These are phyloP conservation scores for Galaxea fascicularis DNA, from an alignment of 92 coral and sea anemone species.

Conservation along the genomic window DNA sequence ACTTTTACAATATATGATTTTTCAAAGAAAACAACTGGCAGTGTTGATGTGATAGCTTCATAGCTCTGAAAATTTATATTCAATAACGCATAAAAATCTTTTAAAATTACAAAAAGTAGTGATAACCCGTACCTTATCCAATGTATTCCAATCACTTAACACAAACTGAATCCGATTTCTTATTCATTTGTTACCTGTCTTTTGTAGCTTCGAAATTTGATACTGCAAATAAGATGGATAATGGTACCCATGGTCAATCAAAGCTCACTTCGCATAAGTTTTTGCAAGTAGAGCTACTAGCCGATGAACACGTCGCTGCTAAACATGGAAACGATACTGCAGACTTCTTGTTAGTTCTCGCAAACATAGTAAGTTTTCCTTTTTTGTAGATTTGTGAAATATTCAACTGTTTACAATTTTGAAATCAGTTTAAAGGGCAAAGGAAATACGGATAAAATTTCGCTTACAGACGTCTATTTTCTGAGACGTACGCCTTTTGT, in stretches of 20 bases:
- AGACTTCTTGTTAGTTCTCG: conserved; percentile 49
- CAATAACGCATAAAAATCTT: too few relatives aligned
- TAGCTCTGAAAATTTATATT: too few relatives aligned
- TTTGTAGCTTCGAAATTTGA: background rate
- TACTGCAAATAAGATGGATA: background rate
- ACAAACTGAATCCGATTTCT: background rate
- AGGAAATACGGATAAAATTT: too few relatives aligned
- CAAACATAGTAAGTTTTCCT: conserved; percentile 59
- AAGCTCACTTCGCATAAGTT: conserved; percentile 4
- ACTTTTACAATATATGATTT: too few relatives aligned
- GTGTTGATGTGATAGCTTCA: background rate
- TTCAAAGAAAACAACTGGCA: background rate
- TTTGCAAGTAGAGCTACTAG: conserved; percentile 53
- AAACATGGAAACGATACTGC: conserved; percentile 59
- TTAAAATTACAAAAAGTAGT: too few relatives aligned
- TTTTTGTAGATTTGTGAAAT: background rate
- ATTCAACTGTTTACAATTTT: background rate
- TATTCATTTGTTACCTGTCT: background rate
- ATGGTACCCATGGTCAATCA: background rate
- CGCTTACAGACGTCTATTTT: too few relatives aligned
- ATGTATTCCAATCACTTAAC: background rate
- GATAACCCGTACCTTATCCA: background rate
- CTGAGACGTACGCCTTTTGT: too few relatives aligned
- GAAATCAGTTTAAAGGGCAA: too few relatives aligned
- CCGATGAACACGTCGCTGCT: conserved; percentile 59